Base-by-base conservation (phyloP, 2,113 vertebrate genomes). In the Dicaeum eximium region DNA sequence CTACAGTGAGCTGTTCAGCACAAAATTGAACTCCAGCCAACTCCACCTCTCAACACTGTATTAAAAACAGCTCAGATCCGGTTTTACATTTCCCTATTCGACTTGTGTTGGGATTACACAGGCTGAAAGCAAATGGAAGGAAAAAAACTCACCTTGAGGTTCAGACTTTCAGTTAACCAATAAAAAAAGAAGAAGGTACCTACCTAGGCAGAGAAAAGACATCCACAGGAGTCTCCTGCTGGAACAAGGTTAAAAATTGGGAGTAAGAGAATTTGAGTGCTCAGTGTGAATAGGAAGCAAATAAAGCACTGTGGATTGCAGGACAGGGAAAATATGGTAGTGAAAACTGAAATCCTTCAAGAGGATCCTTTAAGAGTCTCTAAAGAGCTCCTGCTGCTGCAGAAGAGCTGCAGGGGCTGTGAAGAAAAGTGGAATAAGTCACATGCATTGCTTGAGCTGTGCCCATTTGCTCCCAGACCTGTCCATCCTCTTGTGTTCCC, bases 1-100 rank as follows among this genome's bases (percentile, higher is more conserved):
- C 89, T 88, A 67, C 81, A 94, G 80, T 81, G 83, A 95, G 50
- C 91, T 94, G 83, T 83, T 97, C 45, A 75, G 93, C 83, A 86
- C 78, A 86, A 73, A 90, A 74, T 27, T 93, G 93, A 95, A 91
- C 40, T 81, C 33, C 45, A 70, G 92, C 88, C 92, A 97, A 80
- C 65, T 94, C 77, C 51, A 84, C 57, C 50, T 67, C 89, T 86
- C 88, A 83, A 42, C 80, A 57, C 53, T 72, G 67, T 81, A 89
- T 90, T 96, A 90, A 95, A 95, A 94, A 38, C 80, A 93, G 53
- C 86, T 97, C 74, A 79, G 65, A 87, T 78, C 48, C 6, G 5
- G 74, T 69, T 91, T 93, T 90, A 75, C 31, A 6, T 93, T 97
- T 95, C 70, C 69, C 71, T 84, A 0, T 74, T 91, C 88, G 79